phyloP scores from a whole-genome alignment of 2,797 vertebrate genomes.

The Meriones psammophilus region DNA sequence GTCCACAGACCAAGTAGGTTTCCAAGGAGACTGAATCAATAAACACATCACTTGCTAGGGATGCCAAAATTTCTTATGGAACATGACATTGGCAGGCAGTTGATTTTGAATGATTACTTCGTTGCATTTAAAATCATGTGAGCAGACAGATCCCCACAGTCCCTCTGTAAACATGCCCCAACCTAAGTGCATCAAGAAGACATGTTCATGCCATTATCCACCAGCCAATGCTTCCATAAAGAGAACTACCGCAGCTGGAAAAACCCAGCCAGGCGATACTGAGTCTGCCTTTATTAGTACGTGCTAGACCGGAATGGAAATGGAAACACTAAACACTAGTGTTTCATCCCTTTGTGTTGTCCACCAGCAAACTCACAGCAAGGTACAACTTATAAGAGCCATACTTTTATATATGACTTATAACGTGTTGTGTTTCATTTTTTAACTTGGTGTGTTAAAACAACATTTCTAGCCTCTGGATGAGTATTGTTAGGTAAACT shows the following conservation, averaged over 20 bases:
- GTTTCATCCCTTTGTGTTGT: conserved; percentile 1
- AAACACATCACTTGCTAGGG: conserved; percentile 70
- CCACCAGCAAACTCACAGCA: neutral
- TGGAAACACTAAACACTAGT: neutral
- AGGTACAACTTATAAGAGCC: conserved; percentile 12
- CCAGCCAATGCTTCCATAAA: conserved; percentile 34
- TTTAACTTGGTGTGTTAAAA: conserved; percentile 58
- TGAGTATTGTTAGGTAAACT: conserved; percentile 66
- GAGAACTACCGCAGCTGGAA: conserved; percentile 18
- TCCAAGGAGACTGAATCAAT: conserved; percentile 75
- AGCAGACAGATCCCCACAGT: conserved; percentile 44
- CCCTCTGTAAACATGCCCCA: conserved; percentile 47
- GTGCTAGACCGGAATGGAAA: neutral
- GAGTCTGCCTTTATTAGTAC: conserved; percentile 35
- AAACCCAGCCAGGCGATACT: conserved; percentile 38
- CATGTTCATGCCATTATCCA: conserved; percentile 27
- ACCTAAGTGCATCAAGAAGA: conserved; percentile 49
- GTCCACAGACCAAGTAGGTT: conserved; percentile 66
- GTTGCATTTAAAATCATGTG: conserved; percentile 72
- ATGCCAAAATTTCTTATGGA: conserved; percentile 80
- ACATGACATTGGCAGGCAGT: conserved; percentile 70
- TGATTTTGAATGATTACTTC: conserved; percentile 66
- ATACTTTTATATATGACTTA: neutral
- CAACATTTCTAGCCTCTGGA: conserved; percentile 2
- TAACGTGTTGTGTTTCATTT: neutral